Base-by-base conservation (phyloP, 1,140 invertebrate species). In the Ylistrum balloti region DNA sequence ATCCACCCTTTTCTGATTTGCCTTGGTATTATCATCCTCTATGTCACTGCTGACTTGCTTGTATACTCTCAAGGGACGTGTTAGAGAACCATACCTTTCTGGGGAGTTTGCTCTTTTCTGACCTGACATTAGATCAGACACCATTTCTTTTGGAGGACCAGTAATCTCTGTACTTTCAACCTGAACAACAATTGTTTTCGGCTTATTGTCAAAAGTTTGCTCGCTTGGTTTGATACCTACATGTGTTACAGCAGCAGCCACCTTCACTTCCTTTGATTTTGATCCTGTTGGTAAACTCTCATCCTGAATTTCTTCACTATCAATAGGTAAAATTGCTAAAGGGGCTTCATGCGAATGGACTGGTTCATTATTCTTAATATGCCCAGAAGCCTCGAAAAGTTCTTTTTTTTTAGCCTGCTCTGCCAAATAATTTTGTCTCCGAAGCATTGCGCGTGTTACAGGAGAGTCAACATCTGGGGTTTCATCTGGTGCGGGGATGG, bases 321-420 rank as follows among this genome's bases (percentile, higher is more conserved):
- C 45, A 17, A 17, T 17, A 13, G 41, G 56, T n/a, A 28, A 74
- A 28, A n/a, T 74, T 74, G n/a, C 56, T 74, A 74, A 5, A 11
- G 56, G 3, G 22, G 22, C 28, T 74, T 74, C 17, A 74, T 11
- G 28, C 17, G n/a, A 74, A 28, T 74, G 5, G 56, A 74, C 56
- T 17, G 56, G 22, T 28, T 11, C 56, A 74, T n/a, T 74, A 74
- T 74, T 0, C 56, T 74, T n/a, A 74, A 17, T 74, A 74, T 74
- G 56, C 56, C 56, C 56, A 74, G 56, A 74, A 74, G 22, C 56
- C 56, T 74, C 56, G 56, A 74, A 74, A 74, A 74, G 56, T 74
- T 74, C 56, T 74, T 74, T 74, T 74, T 74, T 74, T 74, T 74
- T 74, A 74, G 56, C 56, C 28, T 74, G 56, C 56, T 74, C 56